These are phyloP conservation scores for Panthera uncia DNA, from an alignment of 2,113 vertebrate species.

Conservation along the genomic window DNA sequence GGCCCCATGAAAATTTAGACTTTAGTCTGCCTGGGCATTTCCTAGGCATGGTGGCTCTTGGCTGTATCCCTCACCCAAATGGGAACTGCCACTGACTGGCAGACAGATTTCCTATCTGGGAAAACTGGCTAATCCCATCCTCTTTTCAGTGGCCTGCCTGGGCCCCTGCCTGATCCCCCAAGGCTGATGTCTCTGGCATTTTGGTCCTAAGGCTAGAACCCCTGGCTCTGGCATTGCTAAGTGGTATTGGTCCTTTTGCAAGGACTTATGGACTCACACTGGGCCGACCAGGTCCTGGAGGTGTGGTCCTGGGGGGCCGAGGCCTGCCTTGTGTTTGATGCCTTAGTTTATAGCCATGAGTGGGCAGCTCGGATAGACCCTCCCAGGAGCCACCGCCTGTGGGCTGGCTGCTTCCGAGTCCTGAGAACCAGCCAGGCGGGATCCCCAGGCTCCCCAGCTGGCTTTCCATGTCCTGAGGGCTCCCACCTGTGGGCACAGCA, in stretches of 20 bases:
- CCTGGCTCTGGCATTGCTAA: neutral
- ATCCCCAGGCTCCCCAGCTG: constrained; percentile 77
- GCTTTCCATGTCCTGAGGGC: constrained; percentile 80
- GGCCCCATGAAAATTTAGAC: neutral
- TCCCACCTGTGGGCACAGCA: constrained; percentile 76
- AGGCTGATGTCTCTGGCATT: neutral
- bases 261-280: constrained; percentile 68
- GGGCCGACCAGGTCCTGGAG: constrained; percentile 83
- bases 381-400: constrained; percentile 91
- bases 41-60: neutral
- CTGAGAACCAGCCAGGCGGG: constrained; percentile 86
- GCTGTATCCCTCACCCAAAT: neutral
- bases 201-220: neutral
- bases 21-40: neutral
- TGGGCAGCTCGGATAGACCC: constrained; percentile 91
- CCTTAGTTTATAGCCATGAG: constrained; percentile 91
- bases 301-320: constrained; percentile 88
- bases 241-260: neutral
- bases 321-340: constrained; percentile 92
- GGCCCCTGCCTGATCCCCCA: neutral
- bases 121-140: neutral
- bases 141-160: neutral
- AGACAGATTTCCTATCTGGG: neutral
- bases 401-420: constrained; percentile 84
- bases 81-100: neutral